These are phyloP conservation scores for Tenthredo distinguenda DNA, from an alignment of 2,888 invertebrate genomes.

Conservation along the genomic window DNA sequence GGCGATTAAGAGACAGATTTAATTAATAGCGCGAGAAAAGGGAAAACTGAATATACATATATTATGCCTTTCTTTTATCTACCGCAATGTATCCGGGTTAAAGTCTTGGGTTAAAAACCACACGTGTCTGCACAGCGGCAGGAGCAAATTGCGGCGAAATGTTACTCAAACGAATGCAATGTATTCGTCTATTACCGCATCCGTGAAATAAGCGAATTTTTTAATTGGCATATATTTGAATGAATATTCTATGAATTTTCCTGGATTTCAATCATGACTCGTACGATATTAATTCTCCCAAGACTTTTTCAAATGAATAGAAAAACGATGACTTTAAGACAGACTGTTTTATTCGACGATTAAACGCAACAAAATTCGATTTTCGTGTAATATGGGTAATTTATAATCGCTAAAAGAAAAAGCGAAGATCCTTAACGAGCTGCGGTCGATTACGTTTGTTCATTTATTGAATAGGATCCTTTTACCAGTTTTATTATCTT, in stretches of 20 bases:
- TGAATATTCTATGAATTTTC: neutral
- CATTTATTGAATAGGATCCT: too few species aligned
- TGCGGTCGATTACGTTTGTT: too few species aligned
- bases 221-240: neutral
- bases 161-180: neutral
- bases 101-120: neutral
- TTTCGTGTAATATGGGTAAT: too few species aligned
- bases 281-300: too few species aligned
- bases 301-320: too few species aligned
- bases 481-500: too few species aligned
- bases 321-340: too few species aligned
- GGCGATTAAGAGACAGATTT: neutral
- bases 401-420: too few species aligned
- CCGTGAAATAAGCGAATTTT: neutral
- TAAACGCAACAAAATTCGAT: too few species aligned
- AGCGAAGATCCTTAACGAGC: too few species aligned
- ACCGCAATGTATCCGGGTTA: conserved; percentile 7
- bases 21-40: neutral
- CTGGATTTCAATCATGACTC: too few species aligned
- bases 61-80: neutral
- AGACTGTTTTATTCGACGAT: too few species aligned
- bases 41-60: neutral
- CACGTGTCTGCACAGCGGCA: neutral
- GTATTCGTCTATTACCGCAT: neutral
- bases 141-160: neutral